Evolutionary conservation across 2,888 invertebrate species (phyloP), one percentile per base, ranked within the genome.

Genomic region (Lepidochrysops patricia): DNA sequence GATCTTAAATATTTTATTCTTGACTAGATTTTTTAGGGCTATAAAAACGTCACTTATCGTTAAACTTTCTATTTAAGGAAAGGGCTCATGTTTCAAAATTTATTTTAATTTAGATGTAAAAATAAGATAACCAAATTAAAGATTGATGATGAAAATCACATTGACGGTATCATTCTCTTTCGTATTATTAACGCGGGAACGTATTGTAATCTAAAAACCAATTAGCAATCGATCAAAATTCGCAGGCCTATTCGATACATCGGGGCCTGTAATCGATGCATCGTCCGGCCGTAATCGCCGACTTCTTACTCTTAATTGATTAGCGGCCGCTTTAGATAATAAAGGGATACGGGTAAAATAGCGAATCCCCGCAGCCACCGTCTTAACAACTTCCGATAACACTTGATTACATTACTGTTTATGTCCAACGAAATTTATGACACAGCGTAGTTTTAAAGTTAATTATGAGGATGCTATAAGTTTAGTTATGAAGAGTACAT

Each of bases 221-320:
- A 88, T 87, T 84, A 82, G 82, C 80, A 82, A 80, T 75, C 79
- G 82, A 85, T 85, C 76, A 72, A 82, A 84, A 84, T 84, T 84
- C 79, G 80, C 88, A 88, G 78, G 87, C 88, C 88, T 85, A 87
- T 83, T 82, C 88, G 89, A 88, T 87, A 76, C 76, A 86, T 84
- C 84, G 85, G 75, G 79, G 81, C 73, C 80, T 79, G 82, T 89
- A 89, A 89, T 89, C 87, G n/a, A n/a, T n/a, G n/a, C n/a, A n/a
- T n/a, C n/a, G n/a, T 87, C 87, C 82, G 80, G 84, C 83, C 87
- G 84, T 89, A 89, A 89, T 88, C 81, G 85, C 83, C 79, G 84
- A 87, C 88, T 87, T 85, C 88, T 88, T 88, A 87, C 86, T 88
- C 88, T 89, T 90, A 89, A 90, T 90, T 90, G 90, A 89, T 90